Percentiles rank a stretch among this genome's conserved stretches.
Conservation (phyloP, 2,888 invertebrate species). For the Pachydiplax longipennis region DNA sequence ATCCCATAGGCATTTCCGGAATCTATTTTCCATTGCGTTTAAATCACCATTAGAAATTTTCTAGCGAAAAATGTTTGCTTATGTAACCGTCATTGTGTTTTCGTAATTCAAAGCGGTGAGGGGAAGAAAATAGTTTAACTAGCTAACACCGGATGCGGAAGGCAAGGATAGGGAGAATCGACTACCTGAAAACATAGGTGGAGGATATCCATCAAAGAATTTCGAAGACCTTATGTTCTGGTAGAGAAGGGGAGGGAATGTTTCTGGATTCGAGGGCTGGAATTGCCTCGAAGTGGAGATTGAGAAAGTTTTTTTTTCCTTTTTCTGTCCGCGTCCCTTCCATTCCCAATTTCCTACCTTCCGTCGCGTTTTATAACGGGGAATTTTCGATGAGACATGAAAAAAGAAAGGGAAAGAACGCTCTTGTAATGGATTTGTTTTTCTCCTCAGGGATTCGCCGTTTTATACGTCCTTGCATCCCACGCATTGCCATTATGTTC, state of each 20-base stretch:
- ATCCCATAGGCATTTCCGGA: no score
- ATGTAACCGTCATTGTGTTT: no score
- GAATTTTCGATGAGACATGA: not conserved
- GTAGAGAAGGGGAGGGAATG: constrained; percentile 51
- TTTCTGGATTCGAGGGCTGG: constrained; percentile 35
- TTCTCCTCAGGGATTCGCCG: constrained; percentile 46
- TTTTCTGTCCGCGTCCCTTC: not conserved
- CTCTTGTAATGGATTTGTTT: constrained; percentile 43
- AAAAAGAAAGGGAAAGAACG: not conserved
- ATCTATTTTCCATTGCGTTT: no score
- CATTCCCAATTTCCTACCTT: not conserved
- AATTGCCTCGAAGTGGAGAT: constrained; percentile 30
- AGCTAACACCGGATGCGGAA: no score
- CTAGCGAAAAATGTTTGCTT: no score
- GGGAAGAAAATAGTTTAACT: no score
- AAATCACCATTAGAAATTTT: no score
- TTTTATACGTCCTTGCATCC: constrained; percentile 52
- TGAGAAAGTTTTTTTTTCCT: constrained; percentile 15
- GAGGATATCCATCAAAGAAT: constrained; percentile 11
- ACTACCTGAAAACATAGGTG: not conserved
- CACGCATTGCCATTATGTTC: not conserved
- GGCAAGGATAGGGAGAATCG: not conserved
- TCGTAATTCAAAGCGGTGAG: no score
- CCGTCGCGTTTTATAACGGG: not conserved
- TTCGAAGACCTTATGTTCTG: not conserved